Conservation (phyloP, 2,797 vertebrate genomes). For the Sternotherus odoratus region DNA sequence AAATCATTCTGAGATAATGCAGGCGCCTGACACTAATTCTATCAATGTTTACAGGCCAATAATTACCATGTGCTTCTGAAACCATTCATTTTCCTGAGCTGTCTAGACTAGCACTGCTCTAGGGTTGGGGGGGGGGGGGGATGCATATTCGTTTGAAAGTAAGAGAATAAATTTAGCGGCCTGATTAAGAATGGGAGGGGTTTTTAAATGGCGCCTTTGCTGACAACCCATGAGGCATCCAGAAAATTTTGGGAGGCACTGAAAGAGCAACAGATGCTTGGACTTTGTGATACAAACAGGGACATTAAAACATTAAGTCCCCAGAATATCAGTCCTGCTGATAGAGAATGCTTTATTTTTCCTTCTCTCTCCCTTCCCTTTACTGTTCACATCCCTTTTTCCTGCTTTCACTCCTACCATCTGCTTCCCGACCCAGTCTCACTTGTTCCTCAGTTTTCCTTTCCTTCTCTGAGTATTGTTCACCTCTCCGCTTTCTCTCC, state of each 20-base stretch:
- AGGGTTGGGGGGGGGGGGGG: not conserved
- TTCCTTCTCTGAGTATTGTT: not conserved
- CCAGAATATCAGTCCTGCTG: not conserved
- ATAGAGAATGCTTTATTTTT: not conserved
- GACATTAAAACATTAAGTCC: not conserved
- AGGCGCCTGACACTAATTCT: not conserved
- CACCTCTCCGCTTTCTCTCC: not conserved
- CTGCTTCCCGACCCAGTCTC: not conserved
- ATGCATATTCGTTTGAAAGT: not conserved
- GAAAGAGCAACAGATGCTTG: not conserved
- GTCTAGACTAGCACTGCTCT: conserved; percentile 39
- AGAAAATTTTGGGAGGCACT: not conserved
- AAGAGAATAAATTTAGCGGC: not conserved
- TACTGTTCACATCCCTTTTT: not conserved
- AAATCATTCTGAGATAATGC: not conserved
- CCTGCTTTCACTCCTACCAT: not conserved
- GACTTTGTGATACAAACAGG: not conserved
- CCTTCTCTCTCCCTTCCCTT: not conserved
- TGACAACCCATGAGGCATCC: not conserved
- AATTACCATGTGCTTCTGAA: not conserved
- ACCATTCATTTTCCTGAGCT: conserved; percentile 29
- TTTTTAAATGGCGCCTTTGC: not conserved
- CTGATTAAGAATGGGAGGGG: not conserved
- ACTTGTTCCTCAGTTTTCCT: not conserved
- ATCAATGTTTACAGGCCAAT: not conserved